A percentile compares a stretch with the other conserved stretches of the same genome.
These are phyloP conservation scores for Phrynocephalus vlangalii DNA, from an alignment of 2,797 vertebrate species.

Conservation along the genomic window DNA sequence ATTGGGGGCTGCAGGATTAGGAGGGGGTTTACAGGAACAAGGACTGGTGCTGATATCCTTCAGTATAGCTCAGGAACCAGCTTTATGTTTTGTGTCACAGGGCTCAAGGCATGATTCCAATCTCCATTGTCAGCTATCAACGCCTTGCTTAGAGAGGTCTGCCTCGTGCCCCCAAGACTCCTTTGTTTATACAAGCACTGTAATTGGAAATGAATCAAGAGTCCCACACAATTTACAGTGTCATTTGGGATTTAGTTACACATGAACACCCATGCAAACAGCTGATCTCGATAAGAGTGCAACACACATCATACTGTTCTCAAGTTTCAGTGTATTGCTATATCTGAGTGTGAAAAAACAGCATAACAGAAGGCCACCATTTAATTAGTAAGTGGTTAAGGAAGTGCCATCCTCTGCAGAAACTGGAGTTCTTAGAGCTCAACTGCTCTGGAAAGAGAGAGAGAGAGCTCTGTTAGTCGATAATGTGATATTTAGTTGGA, in stretches of 20 bases:
- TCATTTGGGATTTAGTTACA: background rate
- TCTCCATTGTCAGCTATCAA: background rate
- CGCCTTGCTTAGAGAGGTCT: background rate
- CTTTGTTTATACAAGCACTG: background rate
- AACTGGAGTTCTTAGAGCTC: slow-evolving; percentile 11
- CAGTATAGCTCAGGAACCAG: background rate
- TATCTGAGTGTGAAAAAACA: background rate
- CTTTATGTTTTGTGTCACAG: background rate
- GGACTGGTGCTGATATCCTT: too few species aligned
- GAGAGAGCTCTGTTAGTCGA: background rate
- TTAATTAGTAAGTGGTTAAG: slow-evolving; percentile 29
- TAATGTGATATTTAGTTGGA: slow-evolving; percentile 4
- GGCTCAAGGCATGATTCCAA: background rate
- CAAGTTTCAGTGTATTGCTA: slow-evolving; percentile 18
- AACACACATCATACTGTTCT: background rate
- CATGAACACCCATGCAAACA: background rate
- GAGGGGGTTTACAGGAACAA: too few species aligned
- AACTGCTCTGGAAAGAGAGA: background rate
- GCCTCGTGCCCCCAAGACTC: background rate
- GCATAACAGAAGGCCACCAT: slow-evolving; percentile 7
- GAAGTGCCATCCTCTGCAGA: slow-evolving; percentile 24
- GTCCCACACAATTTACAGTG: background rate
- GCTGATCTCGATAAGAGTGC: slow-evolving; percentile 5
- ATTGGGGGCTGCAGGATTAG: too few species aligned
- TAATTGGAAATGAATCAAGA: background rate